These are phyloP conservation scores for Porites divaricata DNA, from an alignment of 92 coral and sea anemone genomes.

Conservation along the genomic window DNA sequence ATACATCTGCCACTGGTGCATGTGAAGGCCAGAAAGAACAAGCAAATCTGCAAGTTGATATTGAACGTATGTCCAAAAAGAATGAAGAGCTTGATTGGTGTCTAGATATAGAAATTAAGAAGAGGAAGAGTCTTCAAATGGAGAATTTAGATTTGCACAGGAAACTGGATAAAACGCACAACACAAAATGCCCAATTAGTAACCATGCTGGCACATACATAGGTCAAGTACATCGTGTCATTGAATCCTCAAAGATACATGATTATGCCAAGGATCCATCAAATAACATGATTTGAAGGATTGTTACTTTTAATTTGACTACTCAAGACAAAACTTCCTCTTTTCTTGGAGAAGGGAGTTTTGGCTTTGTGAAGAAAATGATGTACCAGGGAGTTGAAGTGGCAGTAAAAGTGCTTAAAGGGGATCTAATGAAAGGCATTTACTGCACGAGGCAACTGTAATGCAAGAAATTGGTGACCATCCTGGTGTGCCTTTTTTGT, in stretches of 20 bases:
- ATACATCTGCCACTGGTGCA: neutral
- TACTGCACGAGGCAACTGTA: neutral
- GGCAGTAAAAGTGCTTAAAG: neutral
- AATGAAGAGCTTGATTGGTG: neutral
- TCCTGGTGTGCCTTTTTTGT: constrained; percentile 7
- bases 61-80: neutral
- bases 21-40: neutral
- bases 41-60: neutral
- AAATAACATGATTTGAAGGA: constrained; percentile 1
- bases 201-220: neutral
- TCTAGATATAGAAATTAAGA: constrained; percentile 2
- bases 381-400: neutral
- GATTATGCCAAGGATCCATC: neutral
- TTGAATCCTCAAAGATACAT: neutral
- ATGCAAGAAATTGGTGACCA: constrained; percentile 11
- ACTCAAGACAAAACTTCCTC: neutral
- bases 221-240: constrained; percentile 1
- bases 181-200: neutral
- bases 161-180: constrained; percentile 7
- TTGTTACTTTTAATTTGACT: neutral
- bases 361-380: constrained; percentile 14
- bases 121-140: constrained; percentile 7
- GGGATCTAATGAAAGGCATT: constrained; percentile 14
- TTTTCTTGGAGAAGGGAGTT: constrained; percentile 16
- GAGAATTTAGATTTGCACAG: constrained; percentile 10